A percentile compares a stretch with the other conserved stretches of the same genome.
These are phyloP conservation scores for Ophiodon elongatus DNA, from an alignment of 2,113 vertebrate genomes.

Conservation along the genomic window DNA sequence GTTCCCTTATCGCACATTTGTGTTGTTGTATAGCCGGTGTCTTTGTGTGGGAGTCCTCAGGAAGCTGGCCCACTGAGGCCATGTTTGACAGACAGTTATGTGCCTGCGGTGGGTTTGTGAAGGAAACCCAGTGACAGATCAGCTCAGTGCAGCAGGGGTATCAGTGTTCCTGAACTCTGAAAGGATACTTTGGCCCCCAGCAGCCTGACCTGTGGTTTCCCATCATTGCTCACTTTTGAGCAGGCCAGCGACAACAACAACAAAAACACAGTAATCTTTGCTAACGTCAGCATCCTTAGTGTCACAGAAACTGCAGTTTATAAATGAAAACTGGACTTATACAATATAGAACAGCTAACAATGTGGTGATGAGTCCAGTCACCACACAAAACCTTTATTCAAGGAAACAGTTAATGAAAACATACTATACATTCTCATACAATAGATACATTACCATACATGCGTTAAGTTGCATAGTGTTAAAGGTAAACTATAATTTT, in stretches of 20 bases:
- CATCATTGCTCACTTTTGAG: constrained; percentile 10
- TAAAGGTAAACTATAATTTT: constrained; percentile 29
- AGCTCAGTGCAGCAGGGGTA: constrained; percentile 75
- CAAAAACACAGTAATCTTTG: background rate
- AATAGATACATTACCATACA: constrained; percentile 41
- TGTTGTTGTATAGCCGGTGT: background rate
- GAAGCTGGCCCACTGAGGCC: constrained; percentile 62
- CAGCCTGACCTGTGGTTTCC: constrained; percentile 38
- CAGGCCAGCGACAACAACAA: constrained; percentile 12
- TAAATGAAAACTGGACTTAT: background rate
- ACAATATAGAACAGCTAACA: background rate
- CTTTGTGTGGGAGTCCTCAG: constrained; percentile 51
- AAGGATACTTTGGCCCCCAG: constrained; percentile 24
- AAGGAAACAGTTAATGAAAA: constrained; percentile 49
- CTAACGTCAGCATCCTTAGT: background rate
- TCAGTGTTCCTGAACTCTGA: constrained; percentile 52
- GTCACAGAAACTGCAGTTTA: background rate
- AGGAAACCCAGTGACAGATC: constrained; percentile 86
- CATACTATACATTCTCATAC: constrained; percentile 57
- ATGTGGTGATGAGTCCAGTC: constrained; percentile 62
- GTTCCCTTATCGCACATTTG: constrained; percentile 18
- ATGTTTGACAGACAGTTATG: constrained; percentile 76
- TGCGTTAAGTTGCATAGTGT: constrained; percentile 36
- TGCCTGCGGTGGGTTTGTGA: constrained; percentile 65
- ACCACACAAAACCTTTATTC: constrained; percentile 76